phyloP scores from a whole-genome alignment of 1,140 invertebrate species.

The Aphis gossypii region DNA sequence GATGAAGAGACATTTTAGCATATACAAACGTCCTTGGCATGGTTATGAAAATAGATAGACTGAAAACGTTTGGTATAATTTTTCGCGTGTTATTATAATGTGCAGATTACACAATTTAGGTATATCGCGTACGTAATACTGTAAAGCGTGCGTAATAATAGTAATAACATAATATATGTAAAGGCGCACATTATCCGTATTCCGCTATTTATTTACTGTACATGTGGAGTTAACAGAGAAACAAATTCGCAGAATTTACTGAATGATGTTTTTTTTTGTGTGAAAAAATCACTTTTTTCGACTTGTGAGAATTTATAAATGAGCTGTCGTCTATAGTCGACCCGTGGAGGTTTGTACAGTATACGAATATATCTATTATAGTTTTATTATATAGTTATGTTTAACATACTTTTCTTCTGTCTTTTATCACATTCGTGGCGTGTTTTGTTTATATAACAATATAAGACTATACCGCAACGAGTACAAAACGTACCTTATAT shows the following conservation, averaged over 20 bases:
- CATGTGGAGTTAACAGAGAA: neutral
- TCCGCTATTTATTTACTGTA: neutral
- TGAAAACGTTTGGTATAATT: slow-evolving; percentile 27
- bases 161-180: neutral
- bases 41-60: slow-evolving; percentile 40
- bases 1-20: neutral
- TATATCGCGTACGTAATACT: neutral
- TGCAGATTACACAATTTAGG: slow-evolving; percentile 15
- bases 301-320: neutral
- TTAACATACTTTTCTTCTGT: neutral
- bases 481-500: neutral
- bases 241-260: neutral
- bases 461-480: neutral
- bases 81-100: neutral
- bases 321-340: neutral
- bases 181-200: neutral
- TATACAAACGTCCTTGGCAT: slow-evolving; percentile 33
- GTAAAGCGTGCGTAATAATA: neutral
- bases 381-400: neutral
- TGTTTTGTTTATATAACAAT: neutral
- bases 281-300: neutral
- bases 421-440: neutral
- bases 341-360: neutral
- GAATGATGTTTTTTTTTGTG: neutral
- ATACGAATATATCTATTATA: neutral